Conservation (phyloP, 2,888 invertebrate genomes). For the Eupelmus urozonus region DNA sequence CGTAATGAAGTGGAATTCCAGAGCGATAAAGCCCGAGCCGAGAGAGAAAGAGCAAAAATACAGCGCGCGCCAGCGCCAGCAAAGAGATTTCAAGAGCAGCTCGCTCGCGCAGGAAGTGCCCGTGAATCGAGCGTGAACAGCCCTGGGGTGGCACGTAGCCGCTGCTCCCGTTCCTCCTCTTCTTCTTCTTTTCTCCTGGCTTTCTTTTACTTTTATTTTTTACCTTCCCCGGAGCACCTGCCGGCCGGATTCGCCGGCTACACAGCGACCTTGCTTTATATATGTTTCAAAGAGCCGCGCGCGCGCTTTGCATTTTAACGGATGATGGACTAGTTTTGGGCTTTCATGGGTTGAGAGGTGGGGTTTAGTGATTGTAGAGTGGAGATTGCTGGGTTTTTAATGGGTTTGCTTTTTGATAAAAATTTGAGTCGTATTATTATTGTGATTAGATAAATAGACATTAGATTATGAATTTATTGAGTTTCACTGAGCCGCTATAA, state of each 20-base stretch:
- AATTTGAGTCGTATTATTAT: no score
- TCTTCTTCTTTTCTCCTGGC: constrained; percentile 7
- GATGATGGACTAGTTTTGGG: constrained; percentile 14
- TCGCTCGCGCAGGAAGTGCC: constrained; percentile 14
- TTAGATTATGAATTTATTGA: no score
- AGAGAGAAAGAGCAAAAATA: not conserved
- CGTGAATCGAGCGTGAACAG: constrained; percentile 5
- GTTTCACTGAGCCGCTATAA: no score
- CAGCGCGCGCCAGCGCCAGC: not conserved
- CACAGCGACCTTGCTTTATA: constrained; percentile 42
- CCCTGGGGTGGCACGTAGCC: not conserved
- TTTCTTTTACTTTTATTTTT: constrained; percentile 16
- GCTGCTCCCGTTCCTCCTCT: not conserved
- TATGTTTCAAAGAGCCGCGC: not conserved
- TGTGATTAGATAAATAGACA: no score
- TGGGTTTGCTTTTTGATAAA: no score
- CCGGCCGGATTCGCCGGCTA: no score
- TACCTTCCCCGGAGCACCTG: constrained; percentile 38
- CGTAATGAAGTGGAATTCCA: no score
- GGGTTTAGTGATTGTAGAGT: no score
- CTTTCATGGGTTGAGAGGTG: no score
- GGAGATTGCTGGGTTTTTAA: no score
- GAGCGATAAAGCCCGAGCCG: no score
- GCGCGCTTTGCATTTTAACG: constrained; percentile 45
- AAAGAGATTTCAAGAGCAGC: not conserved